Evolutionary conservation across 1,140 invertebrate genomes (phyloP).

Genomic region (Drosophila grimshawi): DNA sequence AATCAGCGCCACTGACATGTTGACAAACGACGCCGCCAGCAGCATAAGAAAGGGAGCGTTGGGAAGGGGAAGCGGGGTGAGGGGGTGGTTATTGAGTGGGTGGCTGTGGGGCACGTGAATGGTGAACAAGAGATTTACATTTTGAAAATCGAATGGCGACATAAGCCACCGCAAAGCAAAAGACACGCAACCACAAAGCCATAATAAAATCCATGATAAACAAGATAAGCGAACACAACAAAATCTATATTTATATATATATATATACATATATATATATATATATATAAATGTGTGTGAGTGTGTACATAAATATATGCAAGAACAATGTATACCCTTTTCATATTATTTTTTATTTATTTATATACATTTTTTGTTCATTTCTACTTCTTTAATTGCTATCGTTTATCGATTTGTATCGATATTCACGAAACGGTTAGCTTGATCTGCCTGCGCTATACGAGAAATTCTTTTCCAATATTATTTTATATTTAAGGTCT

Average conservation of each 20-base stretch:
- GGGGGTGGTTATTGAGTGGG: too few relatives aligned
- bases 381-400: too few relatives aligned
- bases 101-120: slow-evolving; percentile 20
- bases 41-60: neutral
- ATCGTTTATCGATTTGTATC: too few relatives aligned
- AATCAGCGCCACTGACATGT: slow-evolving; percentile 78
- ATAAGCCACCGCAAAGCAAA: slow-evolving; percentile 81
- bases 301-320: too few relatives aligned
- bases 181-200: slow-evolving; percentile 73
- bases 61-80: neutral
- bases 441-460: too few relatives aligned
- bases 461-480: too few relatives aligned
- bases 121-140: slow-evolving; percentile 79
- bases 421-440: too few relatives aligned
- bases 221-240: slow-evolving; percentile 72
- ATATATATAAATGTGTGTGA: slow-evolving; percentile 4
- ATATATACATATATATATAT: slow-evolving; percentile 1
- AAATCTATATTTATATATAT: slow-evolving; percentile 19
- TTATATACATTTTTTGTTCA: too few relatives aligned
- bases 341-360: too few relatives aligned
- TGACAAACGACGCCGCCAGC: slow-evolving; percentile 73
- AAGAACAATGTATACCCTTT: too few relatives aligned
- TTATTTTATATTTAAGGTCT: too few relatives aligned
- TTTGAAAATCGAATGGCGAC: slow-evolving; percentile 81
- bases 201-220: slow-evolving; percentile 81